Evolutionary conservation across 2,797 vertebrate species (phyloP).

Genomic region (Ispidina picta): DNA sequence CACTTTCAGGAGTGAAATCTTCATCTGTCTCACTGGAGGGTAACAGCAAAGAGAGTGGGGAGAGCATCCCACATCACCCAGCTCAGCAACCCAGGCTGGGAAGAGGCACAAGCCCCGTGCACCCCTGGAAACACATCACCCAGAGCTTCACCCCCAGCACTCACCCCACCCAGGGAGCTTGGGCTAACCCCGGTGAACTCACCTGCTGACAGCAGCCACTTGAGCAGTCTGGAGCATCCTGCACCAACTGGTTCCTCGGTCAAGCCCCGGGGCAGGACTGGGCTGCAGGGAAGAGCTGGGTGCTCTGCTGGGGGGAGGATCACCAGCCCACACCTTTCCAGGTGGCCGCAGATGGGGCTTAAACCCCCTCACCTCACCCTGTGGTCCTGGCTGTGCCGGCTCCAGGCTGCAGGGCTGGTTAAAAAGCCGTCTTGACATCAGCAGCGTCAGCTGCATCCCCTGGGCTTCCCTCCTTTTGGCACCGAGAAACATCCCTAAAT

Average conservation of each 20-base stretch:
- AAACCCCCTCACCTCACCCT: not conserved
- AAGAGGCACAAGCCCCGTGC: not conserved
- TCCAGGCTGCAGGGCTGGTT: not conserved
- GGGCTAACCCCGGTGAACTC: not conserved
- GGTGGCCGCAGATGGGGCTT: not conserved
- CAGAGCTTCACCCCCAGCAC: not conserved
- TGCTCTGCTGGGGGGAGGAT: not conserved
- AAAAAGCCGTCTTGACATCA: not conserved
- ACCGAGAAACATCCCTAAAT: not conserved
- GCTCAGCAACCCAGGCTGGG: not conserved
- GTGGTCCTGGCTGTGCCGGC: not conserved
- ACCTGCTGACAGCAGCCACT: not conserved
- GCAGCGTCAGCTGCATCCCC: not conserved
- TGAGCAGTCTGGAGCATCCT: not conserved
- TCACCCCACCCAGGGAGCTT: not conserved
- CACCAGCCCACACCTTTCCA: not conserved
- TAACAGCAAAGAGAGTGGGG: not conserved
- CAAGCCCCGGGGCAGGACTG: not conserved
- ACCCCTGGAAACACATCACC: not conserved
- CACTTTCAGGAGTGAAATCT: not conserved
- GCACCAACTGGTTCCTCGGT: not conserved
- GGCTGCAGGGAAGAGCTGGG: not conserved
- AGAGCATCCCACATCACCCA: not conserved
- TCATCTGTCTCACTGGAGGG: fast-evolving
- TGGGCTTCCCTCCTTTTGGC: not conserved